Conservation (phyloP, 2,113 vertebrate genomes). For the Cheilinus undulatus region DNA sequence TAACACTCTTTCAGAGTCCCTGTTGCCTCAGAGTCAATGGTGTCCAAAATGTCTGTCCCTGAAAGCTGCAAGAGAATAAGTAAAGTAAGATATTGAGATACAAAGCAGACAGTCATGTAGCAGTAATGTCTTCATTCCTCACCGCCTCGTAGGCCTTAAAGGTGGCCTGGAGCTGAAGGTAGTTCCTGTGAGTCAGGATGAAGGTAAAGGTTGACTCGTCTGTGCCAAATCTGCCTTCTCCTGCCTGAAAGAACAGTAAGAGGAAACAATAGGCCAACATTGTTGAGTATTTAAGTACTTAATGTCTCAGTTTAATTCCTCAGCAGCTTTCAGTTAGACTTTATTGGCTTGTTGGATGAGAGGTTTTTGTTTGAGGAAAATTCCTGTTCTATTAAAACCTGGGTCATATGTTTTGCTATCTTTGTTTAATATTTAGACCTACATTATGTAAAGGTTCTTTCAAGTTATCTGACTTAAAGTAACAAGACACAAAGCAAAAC, state of each 20-base stretch:
- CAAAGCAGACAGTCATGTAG: too few species aligned
- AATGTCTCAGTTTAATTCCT: too few species aligned
- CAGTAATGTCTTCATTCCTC: constrained; percentile 5
- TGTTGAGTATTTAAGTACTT: neutral
- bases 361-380: too few species aligned
- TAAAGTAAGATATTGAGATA: too few species aligned
- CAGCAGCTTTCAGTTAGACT: too few species aligned
- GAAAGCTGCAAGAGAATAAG: constrained; percentile 71
- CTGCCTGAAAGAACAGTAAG: constrained; percentile 71
- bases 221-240: constrained; percentile 84
- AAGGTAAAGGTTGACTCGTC: constrained; percentile 85
- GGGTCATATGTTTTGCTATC: too few species aligned
- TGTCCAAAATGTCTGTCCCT: constrained; percentile 83
- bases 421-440: too few species aligned
- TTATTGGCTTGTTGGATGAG: too few species aligned
- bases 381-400: too few species aligned
- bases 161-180: constrained; percentile 86
- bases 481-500: too few species aligned
- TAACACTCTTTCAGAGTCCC: constrained; percentile 86
- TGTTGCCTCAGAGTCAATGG: constrained; percentile 82
- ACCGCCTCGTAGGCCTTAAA: constrained; percentile 85
- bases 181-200: constrained; percentile 85
- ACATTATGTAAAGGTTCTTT: too few species aligned
- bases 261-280: neutral
- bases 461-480: too few species aligned